Percentiles rank a stretch among this genome's conserved stretches.
Conservation (phyloP, 53 echinoderm and acorn worm species). For the Glandiceps talaboti region DNA sequence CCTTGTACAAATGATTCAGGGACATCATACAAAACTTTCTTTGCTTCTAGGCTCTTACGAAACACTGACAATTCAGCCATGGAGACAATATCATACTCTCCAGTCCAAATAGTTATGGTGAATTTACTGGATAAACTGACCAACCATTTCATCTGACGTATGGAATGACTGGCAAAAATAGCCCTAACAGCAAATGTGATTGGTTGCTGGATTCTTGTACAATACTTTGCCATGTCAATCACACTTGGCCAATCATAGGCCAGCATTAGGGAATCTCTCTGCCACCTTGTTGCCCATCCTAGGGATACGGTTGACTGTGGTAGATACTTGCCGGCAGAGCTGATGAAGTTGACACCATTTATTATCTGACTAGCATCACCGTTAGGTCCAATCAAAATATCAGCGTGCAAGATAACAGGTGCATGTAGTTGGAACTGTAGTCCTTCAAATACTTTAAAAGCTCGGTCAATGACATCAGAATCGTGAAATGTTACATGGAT, state of each 20-base stretch:
- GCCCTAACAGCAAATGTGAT: slow-evolving; percentile 59
- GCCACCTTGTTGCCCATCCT: slow-evolving; percentile 65
- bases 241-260: slow-evolving; percentile 69
- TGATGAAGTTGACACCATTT: slow-evolving; percentile 27
- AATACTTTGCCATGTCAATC: slow-evolving; percentile 71
- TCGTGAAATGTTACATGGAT: slow-evolving; percentile 48
- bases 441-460: slow-evolving; percentile 31
- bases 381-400: slow-evolving; percentile 76
- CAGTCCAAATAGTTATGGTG: slow-evolving; percentile 57
- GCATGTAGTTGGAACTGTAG: slow-evolving; percentile 44
- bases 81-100: slow-evolving; percentile 59
- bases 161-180: slow-evolving; percentile 50
- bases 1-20: slow-evolving; percentile 40
- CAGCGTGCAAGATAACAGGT: slow-evolving; percentile 63
- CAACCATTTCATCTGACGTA: slow-evolving; percentile 66
- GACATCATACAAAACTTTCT: slow-evolving; percentile 57
- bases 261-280: slow-evolving; percentile 38
- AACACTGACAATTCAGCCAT: slow-evolving; percentile 46
- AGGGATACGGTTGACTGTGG: slow-evolving; percentile 50
- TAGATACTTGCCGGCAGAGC: slow-evolving; percentile 18
- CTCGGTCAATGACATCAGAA: slow-evolving; percentile 21
- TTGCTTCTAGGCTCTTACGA: slow-evolving; percentile 62
- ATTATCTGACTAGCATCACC: slow-evolving; percentile 17
- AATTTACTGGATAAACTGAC: slow-evolving; percentile 66
- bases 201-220: slow-evolving; percentile 35